Base-by-base conservation (phyloP, 2,888 invertebrate genomes). In the Stenotaenia linearis region DNA sequence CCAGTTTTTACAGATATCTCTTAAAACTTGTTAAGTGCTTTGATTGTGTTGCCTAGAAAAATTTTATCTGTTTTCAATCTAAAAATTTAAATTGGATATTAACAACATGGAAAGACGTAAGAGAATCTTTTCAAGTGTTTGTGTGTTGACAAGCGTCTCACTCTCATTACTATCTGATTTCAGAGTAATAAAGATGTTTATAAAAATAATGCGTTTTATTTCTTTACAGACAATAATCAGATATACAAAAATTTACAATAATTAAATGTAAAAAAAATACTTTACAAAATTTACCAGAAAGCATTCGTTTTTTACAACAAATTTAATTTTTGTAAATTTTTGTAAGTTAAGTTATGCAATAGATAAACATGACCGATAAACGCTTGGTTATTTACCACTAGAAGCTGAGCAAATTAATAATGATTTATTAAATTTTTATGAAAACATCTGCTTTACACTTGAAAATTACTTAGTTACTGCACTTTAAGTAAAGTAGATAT, bases 101-200 rank as follows among this genome's bases (percentile, higher is more conserved):
- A 61, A 61, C 61, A 61, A 61, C 61, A 61, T 61, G 61, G 61
- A 61, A 61, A 61, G 45, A 45, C n/a, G n/a, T n/a, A 45, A 45
- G n/a, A 61, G 25, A 25, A 23, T 61, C 25, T 61, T 61, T 25
- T 25, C 12, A 56, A 9, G 56, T 61, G 61, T 61, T 21, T 61
- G 61, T 61, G 61, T 61, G 61, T 61, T 61, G 61, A 61, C 61
- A 61, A 61, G 25, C 61, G 28, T 61, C 61, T 61, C 61, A 61
- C 61, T 61, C 61, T 61, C 61, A 61, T 61, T 61, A 61, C 28
- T 61, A 61, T 61, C 61, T 61, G 61, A 61, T 61, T 61, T 61
- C 61, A 61, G 61, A 61, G 61, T 61, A 61, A 61, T 61, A 61
- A 61, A 61, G 25, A 61, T 61, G 61, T 61, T 61, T 61, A 61